These are phyloP conservation scores for Hystrix cristata DNA, from an alignment of 2,113 vertebrate species.

Conservation along the genomic window DNA sequence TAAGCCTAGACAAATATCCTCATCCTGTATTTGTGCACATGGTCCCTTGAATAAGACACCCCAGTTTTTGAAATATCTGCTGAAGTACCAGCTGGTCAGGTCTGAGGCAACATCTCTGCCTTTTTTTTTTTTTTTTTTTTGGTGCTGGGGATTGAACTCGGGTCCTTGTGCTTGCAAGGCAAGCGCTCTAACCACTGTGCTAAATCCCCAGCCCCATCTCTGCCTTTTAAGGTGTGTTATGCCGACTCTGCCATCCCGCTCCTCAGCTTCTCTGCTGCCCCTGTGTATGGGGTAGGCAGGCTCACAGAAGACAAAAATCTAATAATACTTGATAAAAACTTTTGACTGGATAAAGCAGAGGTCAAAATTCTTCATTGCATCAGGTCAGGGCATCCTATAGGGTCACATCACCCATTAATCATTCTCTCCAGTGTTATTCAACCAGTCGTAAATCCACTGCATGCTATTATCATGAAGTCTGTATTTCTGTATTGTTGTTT, in stretches of 20 bases:
- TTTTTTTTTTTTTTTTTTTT: not conserved
- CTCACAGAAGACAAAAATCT: not conserved
- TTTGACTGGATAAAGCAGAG: not conserved
- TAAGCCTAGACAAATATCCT: not conserved
- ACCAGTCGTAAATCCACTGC: constrained; percentile 45
- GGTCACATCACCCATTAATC: constrained; percentile 51
- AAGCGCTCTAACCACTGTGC: too few relatives aligned
- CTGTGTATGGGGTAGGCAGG: not conserved
- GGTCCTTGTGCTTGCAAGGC: too few relatives aligned
- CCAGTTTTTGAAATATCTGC: not conserved
- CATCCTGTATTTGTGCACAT: not conserved
- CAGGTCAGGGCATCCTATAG: not conserved
- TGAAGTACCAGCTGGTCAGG: not conserved
- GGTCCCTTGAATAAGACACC: not conserved
- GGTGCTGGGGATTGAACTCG: too few relatives aligned
- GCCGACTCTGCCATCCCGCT: not conserved
- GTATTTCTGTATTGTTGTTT: constrained; percentile 55
- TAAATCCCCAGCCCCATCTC: too few relatives aligned
- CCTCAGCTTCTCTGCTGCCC: not conserved
- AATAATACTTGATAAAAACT: constrained; percentile 6
- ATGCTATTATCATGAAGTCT: constrained; percentile 54
- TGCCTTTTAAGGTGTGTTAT: not conserved
- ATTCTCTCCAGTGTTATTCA: constrained; percentile 58
- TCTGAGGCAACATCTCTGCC: not conserved
- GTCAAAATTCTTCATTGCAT: constrained; percentile 57